Conservation (phyloP, 2,888 invertebrate species). For the Tachystola acroxantha region DNA sequence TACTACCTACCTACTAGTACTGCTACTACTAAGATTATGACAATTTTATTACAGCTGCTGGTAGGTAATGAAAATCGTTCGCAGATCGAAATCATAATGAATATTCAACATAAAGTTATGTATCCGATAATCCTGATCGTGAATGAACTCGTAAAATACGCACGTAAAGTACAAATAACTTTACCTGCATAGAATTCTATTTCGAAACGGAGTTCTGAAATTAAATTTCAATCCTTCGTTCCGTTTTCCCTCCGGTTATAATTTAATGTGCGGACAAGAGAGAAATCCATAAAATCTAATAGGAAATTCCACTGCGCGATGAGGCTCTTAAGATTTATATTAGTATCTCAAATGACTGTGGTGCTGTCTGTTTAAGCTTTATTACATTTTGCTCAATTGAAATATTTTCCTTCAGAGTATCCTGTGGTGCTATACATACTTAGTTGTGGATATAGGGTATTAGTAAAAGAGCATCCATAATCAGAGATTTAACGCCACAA, state of each 20-base stretch:
- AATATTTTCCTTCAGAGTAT: conserved; percentile 9
- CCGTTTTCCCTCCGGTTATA: conserved; percentile 57
- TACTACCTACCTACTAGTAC: too few relatives aligned
- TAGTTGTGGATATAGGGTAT: too few relatives aligned
- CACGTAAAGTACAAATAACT: background rate
- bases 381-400: conserved; percentile 25
- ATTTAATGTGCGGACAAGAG: conserved; percentile 69
- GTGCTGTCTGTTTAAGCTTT: conserved; percentile 40
- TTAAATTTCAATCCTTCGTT: conserved; percentile 53
- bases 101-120: background rate
- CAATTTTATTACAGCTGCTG: too few relatives aligned
- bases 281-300: conserved; percentile 72
- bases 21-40: too few relatives aligned
- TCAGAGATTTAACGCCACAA: too few relatives aligned
- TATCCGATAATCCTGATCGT: background rate
- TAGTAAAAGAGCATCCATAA: too few relatives aligned
- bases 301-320: conserved; percentile 61
- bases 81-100: background rate
- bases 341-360: conserved; percentile 38
- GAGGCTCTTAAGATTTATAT: conserved; percentile 66
- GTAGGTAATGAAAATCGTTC: too few relatives aligned
- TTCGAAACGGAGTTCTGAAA: conserved; percentile 37
- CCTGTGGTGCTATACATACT: too few relatives aligned
- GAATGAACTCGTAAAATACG: conserved; percentile 1
- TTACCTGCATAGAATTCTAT: conserved; percentile 21